phyloP scores from a whole-genome alignment of 2,113 vertebrate species.

The Brienomyrus brachyistius region DNA sequence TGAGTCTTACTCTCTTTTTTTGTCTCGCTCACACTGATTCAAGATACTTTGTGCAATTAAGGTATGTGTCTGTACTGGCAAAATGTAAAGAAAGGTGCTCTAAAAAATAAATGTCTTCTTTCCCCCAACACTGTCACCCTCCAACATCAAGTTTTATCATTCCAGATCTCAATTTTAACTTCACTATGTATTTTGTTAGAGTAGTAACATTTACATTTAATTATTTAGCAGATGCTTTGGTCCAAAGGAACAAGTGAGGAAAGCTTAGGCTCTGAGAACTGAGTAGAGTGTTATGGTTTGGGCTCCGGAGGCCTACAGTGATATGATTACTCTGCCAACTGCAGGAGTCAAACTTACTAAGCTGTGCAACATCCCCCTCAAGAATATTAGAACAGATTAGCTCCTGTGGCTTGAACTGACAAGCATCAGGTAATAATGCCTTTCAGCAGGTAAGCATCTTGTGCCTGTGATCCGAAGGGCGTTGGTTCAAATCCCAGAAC shows the following conservation, averaged over 20 bases:
- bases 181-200: background rate
- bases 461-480: background rate
- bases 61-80: background rate
- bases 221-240: background rate
- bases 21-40: background rate
- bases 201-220: background rate
- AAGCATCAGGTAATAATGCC: background rate
- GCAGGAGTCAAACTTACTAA: no score
- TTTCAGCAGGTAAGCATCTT: background rate
- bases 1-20: slow-evolving; percentile 50
- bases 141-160: background rate
- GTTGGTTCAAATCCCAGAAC: background rate
- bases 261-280: background rate
- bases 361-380: background rate
- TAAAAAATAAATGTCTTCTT: background rate
- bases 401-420: background rate
- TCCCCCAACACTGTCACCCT: background rate
- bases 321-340: no score
- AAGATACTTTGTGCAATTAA: background rate
- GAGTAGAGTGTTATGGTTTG: background rate
- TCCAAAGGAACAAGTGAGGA: background rate
- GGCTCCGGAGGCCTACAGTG: no score
- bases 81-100: background rate
- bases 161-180: background rate
- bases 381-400: background rate